Percentiles rank a stretch among this genome's conserved stretches.
These are phyloP conservation scores for Branchinecta lindahli DNA, from an alignment of 1,140 invertebrate species.

Conservation along the genomic window DNA sequence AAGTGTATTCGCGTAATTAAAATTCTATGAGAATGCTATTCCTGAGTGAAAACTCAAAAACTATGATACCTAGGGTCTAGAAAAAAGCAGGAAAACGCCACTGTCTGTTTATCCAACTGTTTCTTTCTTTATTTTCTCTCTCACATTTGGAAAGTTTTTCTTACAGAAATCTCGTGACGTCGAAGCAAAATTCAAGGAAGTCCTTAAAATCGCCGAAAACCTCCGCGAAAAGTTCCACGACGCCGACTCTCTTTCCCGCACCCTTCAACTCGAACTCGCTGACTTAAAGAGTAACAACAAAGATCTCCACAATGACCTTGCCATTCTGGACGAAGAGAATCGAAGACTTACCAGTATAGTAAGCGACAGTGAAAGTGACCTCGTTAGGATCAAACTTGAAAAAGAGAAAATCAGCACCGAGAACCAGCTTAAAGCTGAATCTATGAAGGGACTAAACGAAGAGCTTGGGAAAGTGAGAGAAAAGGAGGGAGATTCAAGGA, in stretches of 20 bases:
- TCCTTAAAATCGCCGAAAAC: conserved; percentile 6
- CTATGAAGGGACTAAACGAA: no score
- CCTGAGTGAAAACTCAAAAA: no score
- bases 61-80: no score
- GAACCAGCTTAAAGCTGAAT: no score
- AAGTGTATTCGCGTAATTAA: no score
- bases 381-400: background rate
- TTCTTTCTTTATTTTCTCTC: no score
- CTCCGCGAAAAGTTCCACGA: background rate
- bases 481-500: no score
- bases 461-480: no score
- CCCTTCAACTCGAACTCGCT: background rate
- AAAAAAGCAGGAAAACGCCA: no score
- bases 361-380: background rate
- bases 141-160: background rate
- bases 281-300: background rate
- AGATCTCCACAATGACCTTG: background rate
- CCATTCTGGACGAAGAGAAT: conserved; percentile 3
- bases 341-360: background rate
- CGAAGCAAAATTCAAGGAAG: background rate
- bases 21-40: no score
- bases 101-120: no score
- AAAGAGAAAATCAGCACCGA: background rate
- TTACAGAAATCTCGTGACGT: background rate
- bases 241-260: background rate